Base-by-base conservation (phyloP, 2,888 invertebrate species). In the Loripinus fragilis region DNA sequence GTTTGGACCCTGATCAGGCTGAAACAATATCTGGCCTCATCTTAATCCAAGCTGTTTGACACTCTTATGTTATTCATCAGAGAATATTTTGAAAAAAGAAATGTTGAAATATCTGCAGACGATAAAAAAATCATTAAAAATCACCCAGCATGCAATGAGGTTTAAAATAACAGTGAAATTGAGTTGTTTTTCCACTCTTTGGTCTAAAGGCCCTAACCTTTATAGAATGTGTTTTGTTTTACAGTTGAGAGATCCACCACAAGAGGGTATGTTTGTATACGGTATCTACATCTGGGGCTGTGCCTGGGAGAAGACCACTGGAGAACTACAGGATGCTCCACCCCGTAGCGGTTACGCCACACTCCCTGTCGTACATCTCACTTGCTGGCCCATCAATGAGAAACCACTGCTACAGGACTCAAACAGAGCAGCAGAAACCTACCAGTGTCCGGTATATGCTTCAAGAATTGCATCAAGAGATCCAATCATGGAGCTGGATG, bases 201-300 rank as follows among this genome's bases (percentile, higher is more conserved):
- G n/a, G n/a, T n/a, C n/a, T n/a, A n/a, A n/a, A n/a, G n/a, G n/a
- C n/a, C n/a, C n/a, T n/a, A n/a, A n/a, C n/a, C n/a, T n/a, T n/a
- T n/a, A n/a, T n/a, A n/a, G n/a, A n/a, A n/a, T n/a, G n/a, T 8
- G 7, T 52, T 52, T 15, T 52, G 12, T 33, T 65, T 76, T 85
- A 2, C 83, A 93, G 92, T 83, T 94, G 42, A 89, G 93, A 68
- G 93, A 94, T 74, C 93, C 94, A 52, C 93, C 93, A n/a, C 90
- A 92, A 68, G 93, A 94, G 81, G 94, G 94, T 20, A 91, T 94
- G 87, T 94, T 93, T 87, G 89, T 93, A 2, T 92, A 91, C 81
- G 94, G 93, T 25, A 91, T 94, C 71, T 91, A 93, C 77, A 87
- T 93, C 69, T 94, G 94, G 94, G 93, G 93, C 25, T 93, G 93